Evolutionary conservation across 2,797 vertebrate species (phyloP).

Genomic region (Coregonus sp.): DNA sequence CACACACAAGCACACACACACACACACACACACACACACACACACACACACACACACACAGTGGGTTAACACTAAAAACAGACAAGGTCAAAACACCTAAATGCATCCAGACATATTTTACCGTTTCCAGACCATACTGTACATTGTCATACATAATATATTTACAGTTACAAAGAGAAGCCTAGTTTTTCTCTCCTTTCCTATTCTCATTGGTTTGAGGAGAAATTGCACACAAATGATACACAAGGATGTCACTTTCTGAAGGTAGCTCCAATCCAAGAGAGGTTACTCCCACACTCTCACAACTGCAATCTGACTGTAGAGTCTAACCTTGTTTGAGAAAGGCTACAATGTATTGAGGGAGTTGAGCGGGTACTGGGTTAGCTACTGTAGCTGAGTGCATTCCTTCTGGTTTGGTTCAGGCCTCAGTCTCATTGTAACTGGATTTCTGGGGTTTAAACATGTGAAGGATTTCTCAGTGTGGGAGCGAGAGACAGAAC

Average conservation of each 20-base stretch:
- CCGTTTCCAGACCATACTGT: slow-evolving; percentile 4
- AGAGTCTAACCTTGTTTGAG: too few relatives aligned
- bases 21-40: slow-evolving; percentile 17
- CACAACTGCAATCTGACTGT: too few relatives aligned
- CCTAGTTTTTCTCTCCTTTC: too few relatives aligned
- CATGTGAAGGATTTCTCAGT: neutral
- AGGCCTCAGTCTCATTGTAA: neutral
- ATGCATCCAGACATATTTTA: slow-evolving; percentile 9
- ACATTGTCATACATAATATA: neutral
- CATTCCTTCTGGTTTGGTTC: neutral
- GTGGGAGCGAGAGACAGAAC: neutral
- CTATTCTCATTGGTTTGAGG: too few relatives aligned
- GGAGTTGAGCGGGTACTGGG: neutral
- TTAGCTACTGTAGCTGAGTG: neutral
- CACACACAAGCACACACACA: slow-evolving; percentile 23
- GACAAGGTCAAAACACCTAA: neutral
- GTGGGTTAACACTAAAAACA: neutral
- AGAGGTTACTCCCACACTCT: neutral
- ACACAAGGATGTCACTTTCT: neutral
- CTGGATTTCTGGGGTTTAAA: neutral
- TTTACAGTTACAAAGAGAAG: too few relatives aligned
- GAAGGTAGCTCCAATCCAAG: neutral
- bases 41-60: slow-evolving; percentile 23
- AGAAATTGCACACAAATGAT: neutral
- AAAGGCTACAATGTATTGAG: neutral